Conservation (phyloP, 2,888 invertebrate species). For the Archips xylosteana region DNA sequence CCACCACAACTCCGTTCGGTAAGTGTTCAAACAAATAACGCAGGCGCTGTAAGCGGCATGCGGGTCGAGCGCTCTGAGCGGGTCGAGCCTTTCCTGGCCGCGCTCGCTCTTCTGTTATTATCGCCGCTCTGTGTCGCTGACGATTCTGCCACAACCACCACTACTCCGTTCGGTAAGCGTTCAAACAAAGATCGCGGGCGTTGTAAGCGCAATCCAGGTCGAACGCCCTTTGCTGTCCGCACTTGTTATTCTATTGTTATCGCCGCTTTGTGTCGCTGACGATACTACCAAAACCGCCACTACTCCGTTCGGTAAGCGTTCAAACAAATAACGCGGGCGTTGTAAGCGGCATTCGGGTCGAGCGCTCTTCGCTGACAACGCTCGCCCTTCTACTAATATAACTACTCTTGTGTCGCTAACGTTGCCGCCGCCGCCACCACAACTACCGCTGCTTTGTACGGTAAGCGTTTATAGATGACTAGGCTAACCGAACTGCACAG, state of each 20-base stretch:
- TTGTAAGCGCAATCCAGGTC: conserved; percentile 76
- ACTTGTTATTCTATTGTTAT: conserved; percentile 71
- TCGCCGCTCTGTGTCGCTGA: conserved; percentile 59
- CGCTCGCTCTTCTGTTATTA: conserved; percentile 72
- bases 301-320: too few species aligned
- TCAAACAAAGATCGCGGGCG: conserved; percentile 71
- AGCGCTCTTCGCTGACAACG: conserved; percentile 76
- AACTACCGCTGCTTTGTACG: conserved; percentile 41
- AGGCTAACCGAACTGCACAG: conserved; percentile 68
- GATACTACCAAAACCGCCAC: conserved; percentile 41
- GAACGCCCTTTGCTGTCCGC: conserved; percentile 76
- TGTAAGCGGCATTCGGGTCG: conserved; percentile 76
- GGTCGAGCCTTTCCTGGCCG: conserved; percentile 75
- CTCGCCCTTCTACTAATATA: conserved; percentile 71
- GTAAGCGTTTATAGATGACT: too few species aligned
- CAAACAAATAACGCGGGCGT: conserved; percentile 74
- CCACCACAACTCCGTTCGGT: not conserved
- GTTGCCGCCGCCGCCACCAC: conserved; percentile 16
- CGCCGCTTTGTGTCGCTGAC: conserved; percentile 58
- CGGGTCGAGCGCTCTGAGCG: conserved; percentile 74
- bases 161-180: too few species aligned
- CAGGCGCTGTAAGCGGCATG: conserved; percentile 73
- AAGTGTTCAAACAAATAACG: conserved; percentile 68
- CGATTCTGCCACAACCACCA: conserved; percentile 42
- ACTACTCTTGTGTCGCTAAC: conserved; percentile 56